Evolutionary conservation across 1,140 invertebrate species (phyloP).

Genomic region (Eriosoma lanigerum): DNA sequence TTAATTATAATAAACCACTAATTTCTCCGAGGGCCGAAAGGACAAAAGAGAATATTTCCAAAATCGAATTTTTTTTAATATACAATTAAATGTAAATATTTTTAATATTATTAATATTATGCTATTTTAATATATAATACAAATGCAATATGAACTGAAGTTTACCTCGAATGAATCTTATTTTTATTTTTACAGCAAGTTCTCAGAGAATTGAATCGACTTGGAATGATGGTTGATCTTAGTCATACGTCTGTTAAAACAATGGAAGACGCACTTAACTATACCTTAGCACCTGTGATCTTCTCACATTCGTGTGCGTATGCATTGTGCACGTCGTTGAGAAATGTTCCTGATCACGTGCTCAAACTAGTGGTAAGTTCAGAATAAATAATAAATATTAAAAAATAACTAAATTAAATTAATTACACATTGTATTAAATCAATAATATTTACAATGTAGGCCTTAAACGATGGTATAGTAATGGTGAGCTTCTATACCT

Average conservation of each 20-base stretch:
- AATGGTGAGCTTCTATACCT: slow-evolving; percentile 86
- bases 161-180: no score
- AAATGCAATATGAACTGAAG: no score
- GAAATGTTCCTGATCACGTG: slow-evolving; percentile 85
- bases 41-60: no score
- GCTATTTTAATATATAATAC: no score
- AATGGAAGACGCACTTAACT: slow-evolving; percentile 74
- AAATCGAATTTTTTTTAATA: no score
- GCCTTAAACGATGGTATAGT: slow-evolving; percentile 80
- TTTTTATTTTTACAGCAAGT: slow-evolving; percentile 65
- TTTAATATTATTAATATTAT: no score
- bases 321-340: slow-evolving; percentile 77
- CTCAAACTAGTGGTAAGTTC: slow-evolving; percentile 71
- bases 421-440: neutral
- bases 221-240: slow-evolving; percentile 90
- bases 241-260: slow-evolving; percentile 81
- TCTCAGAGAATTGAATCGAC: slow-evolving; percentile 79
- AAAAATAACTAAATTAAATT: no score
- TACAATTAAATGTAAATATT: no score
- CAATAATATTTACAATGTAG: slow-evolving; percentile 60
- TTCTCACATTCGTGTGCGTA: slow-evolving; percentile 87
- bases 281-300: slow-evolving; percentile 80
- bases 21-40: no score
- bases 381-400: slow-evolving; percentile 54
- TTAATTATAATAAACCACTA: no score